A percentile compares a stretch with the other conserved stretches of the same genome.
These are phyloP conservation scores for Gallinago jamesoni DNA, from an alignment of 2,113 vertebrate genomes.

Conservation along the genomic window DNA sequence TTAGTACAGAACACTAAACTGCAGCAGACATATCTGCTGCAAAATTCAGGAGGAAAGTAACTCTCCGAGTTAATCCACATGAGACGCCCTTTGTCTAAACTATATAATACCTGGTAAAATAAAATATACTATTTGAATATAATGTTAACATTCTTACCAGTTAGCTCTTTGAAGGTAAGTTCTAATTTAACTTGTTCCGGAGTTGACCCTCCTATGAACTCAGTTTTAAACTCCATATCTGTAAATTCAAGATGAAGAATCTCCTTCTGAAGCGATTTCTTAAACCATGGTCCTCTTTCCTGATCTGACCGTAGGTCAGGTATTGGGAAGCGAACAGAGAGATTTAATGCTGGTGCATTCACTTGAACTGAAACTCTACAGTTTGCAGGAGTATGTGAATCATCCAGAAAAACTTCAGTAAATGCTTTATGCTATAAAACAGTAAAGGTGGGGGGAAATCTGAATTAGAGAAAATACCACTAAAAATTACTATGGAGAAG, in stretches of 20 bases:
- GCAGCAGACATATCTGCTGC: neutral
- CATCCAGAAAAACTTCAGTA: slow-evolving; percentile 96
- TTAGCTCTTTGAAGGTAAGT: slow-evolving; percentile 90
- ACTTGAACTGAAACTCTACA: slow-evolving; percentile 86
- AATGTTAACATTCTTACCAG: slow-evolving; percentile 75
- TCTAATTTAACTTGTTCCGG: slow-evolving; percentile 93
- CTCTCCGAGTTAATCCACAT: neutral
- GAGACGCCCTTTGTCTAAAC: neutral
- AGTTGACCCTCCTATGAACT: slow-evolving; percentile 86
- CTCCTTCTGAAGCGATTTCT: slow-evolving; percentile 96
- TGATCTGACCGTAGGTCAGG: slow-evolving; percentile 96
- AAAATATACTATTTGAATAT: neutral
- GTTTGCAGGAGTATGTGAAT: slow-evolving; percentile 86
- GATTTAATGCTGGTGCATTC: slow-evolving; percentile 82
- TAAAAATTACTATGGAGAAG: neutral
- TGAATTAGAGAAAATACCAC: neutral
- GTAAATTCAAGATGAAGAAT: slow-evolving; percentile 86
- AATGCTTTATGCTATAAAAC: slow-evolving; percentile 92
- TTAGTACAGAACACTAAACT: neutral
- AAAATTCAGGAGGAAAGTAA: neutral
- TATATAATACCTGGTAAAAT: neutral
- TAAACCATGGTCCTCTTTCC: slow-evolving; percentile 97
- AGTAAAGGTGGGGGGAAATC: neutral
- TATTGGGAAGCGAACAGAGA: slow-evolving; percentile 93
- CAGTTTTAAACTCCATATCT: slow-evolving; percentile 90